Conservation (phyloP, 1,140 invertebrate species). For the Trinorchestia longiramus region DNA sequence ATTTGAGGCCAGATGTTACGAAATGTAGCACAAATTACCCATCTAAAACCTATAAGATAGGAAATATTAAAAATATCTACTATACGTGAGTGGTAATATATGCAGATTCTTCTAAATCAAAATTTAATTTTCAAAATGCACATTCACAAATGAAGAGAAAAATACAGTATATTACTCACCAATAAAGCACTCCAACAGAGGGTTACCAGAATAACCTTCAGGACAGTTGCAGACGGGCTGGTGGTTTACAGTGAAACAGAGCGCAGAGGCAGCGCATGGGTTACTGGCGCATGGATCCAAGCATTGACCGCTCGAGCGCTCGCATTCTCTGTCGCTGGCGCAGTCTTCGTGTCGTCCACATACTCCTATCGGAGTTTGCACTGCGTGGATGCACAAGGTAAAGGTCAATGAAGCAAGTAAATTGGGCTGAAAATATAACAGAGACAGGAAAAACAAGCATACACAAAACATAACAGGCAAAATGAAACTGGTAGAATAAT, state of each 20-base stretch:
- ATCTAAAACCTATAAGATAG: not conserved
- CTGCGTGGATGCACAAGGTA: conserved; percentile 10
- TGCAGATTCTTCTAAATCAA: not conserved
- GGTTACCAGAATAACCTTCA: conserved; percentile 68
- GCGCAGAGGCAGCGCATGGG: conserved; percentile 69
- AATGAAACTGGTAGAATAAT: not conserved
- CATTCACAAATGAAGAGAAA: not conserved
- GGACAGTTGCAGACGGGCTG: conserved; percentile 68
- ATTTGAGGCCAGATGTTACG: not conserved
- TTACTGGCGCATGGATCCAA: conserved; percentile 80
- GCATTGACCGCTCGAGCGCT: conserved; percentile 85
- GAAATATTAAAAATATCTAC: not conserved
- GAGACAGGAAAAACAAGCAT: not conserved
- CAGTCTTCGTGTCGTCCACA: conserved; percentile 93
- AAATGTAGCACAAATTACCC: not conserved
- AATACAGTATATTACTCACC: conserved; percentile 58
- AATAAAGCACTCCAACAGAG: conserved; percentile 68
- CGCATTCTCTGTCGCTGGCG: conserved; percentile 85
- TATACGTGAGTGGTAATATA: not conserved
- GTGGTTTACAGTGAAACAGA: conserved; percentile 68
- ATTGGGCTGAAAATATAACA: not conserved
- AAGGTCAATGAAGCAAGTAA: not conserved
- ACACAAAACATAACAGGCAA: not conserved
- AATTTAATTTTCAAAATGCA: not conserved
- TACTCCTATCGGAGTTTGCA: conserved; percentile 69